These are phyloP conservation scores for Drosophila colorata DNA, from an alignment of 2,888 invertebrate species.

Conservation along the genomic window DNA sequence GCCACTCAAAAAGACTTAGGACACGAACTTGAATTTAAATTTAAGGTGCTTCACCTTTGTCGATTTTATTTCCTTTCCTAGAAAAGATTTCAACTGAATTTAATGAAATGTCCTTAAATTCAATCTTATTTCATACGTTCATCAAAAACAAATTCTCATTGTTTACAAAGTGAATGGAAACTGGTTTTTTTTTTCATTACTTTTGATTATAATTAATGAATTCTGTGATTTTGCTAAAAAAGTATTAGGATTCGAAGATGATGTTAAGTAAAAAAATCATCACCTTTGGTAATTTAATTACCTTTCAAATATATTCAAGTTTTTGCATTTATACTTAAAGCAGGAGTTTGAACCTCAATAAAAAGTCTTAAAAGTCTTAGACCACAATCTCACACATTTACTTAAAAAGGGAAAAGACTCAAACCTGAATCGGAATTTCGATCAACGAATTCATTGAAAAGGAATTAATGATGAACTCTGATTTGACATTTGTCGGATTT, in stretches of 20 bases:
- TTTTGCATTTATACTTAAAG: no score
- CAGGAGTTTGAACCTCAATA: no score
- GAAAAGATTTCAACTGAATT: neutral
- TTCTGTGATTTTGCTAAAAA: no score
- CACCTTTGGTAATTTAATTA: no score
- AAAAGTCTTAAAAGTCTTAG: no score
- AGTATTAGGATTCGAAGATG: no score
- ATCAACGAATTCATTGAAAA: neutral
- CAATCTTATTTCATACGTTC: neutral
- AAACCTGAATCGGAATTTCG: neutral
- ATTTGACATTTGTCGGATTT: slow-evolving; percentile 5
- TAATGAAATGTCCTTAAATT: no score
- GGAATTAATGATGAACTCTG: neutral
- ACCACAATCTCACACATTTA: no score
- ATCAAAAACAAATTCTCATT: neutral
- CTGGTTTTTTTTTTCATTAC: neutral
- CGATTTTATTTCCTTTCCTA: neutral
- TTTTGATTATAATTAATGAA: no score
- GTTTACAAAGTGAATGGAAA: neutral
- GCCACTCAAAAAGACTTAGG: slow-evolving; percentile 23
- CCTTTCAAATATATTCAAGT: no score
- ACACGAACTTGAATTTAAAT: slow-evolving; percentile 30
- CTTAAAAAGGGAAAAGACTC: neutral
- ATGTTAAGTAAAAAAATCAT: no score
- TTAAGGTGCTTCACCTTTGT: slow-evolving; percentile 14